These are phyloP conservation scores for Heliornis fulica DNA, from an alignment of 2,113 vertebrate species.

Conservation along the genomic window DNA sequence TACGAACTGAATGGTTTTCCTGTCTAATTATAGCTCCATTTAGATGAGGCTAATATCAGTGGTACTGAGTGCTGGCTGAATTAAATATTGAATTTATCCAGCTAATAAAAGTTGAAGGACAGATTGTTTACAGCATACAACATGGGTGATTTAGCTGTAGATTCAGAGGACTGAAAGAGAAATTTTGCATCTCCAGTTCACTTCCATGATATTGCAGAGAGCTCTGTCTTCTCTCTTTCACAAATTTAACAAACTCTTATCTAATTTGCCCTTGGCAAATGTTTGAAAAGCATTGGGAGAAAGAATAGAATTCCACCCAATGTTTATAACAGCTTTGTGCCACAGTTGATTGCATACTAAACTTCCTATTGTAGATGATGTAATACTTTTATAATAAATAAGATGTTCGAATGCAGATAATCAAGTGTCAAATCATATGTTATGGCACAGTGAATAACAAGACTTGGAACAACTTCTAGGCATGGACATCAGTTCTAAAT, in stretches of 20 bases:
- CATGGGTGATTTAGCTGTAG: neutral
- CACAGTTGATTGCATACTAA: neutral
- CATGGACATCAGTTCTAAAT: neutral
- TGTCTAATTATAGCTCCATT: constrained; percentile 30
- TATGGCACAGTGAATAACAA: neutral
- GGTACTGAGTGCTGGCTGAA: neutral
- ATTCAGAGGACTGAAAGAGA: neutral
- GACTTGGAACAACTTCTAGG: neutral
- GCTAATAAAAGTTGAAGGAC: constrained; percentile 17
- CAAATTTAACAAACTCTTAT: neutral
- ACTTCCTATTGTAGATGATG: neutral
- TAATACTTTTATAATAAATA: neutral
- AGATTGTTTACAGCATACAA: neutral
- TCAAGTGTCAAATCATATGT: neutral
- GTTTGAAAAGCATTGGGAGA: neutral
- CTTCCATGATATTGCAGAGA: neutral
- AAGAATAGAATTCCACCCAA: neutral
- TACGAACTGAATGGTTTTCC: constrained; percentile 22
- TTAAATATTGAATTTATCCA: neutral
- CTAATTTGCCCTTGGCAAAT: neutral
- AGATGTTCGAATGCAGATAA: neutral
- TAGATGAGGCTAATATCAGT: constrained; percentile 4
- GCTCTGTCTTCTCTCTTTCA: neutral
- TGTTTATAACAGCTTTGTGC: neutral
- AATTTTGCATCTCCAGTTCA: neutral